Base-by-base conservation (phyloP, 2,113 vertebrate genomes). In the Labrus mixtus region DNA sequence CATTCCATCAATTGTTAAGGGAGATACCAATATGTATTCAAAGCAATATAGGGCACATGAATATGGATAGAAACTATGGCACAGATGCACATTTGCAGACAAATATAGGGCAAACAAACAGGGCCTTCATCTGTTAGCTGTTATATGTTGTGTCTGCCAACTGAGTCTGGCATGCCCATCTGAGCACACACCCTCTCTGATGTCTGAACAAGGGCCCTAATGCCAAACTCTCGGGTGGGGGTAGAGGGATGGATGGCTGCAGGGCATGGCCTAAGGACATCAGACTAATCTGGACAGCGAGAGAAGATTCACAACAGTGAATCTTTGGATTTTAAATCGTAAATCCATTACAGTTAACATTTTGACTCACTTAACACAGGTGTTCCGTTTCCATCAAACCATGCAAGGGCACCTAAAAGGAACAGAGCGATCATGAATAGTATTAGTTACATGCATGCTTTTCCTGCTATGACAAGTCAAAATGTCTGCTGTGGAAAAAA, bases 81-180 rank as follows among this genome's bases (percentile, higher is more conserved):
- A 57, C 33, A 62, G 11, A 61, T 55, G 19, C 13, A 29, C 25
- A 39, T 43, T 50, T 36, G 43, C 6, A 41, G 3, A 56, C 19
- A 48, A 65, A 70, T 73, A 48, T 39, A 64, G 64, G 64, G 50
- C 73, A 75, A 64, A 67, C 68, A 73, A 59, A 46, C 37, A 60
- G 46, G 22, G 70, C 63, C 70, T 84, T 83, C 74, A 64, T 80
- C 76, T 79, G 84, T 78, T 79, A 23, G 64, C 68, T 85, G 82
- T 73, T 67, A 73, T 46, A 54, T 62, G 77, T 81, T 67, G 69
- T 88, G 48, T 63, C 43, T 81, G 67, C 78, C 69, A 68, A 73
- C 62, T 79, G 59, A 60, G 53, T 25, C 70, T 76, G 83, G 41
- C 70, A 68, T 25, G 60, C 51, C 50, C 63, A 77, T 79, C 43